A percentile compares a stretch with the other conserved stretches of the same genome.
phyloP scores from a whole-genome alignment of 2,888 invertebrate genomes.

The Adelognathus sp. region DNA sequence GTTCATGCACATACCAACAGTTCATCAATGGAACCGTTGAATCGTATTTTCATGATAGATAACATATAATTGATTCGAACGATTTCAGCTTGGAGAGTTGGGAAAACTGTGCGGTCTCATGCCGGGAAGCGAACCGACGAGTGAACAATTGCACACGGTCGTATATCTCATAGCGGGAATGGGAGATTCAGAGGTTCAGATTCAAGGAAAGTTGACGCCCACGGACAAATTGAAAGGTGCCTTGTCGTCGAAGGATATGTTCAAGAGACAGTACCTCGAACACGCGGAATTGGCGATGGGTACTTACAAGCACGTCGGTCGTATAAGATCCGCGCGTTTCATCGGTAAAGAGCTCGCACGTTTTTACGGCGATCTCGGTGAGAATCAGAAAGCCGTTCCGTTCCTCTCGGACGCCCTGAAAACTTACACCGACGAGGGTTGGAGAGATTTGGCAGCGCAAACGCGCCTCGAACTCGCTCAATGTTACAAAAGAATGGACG shows the following conservation, averaged over 20 bases:
- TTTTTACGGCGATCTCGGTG: constrained; percentile 93
- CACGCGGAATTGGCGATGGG: constrained; percentile 97
- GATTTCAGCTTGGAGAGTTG: constrained; percentile 88
- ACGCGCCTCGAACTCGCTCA: constrained; percentile 92
- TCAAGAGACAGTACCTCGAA: constrained; percentile 95
- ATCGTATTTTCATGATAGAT: background rate
- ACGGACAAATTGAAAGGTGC: constrained; percentile 93
- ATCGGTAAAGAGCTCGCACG: constrained; percentile 95
- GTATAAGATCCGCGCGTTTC: constrained; percentile 90
- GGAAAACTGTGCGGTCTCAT: constrained; percentile 95
- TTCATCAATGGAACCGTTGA: background rate
- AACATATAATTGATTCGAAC: background rate
- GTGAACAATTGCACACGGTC: constrained; percentile 94
- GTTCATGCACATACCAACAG: too few relatives aligned
- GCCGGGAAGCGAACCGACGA: constrained; percentile 91
- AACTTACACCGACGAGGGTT: constrained; percentile 93
- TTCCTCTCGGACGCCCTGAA: constrained; percentile 93
- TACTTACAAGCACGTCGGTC: constrained; percentile 95
- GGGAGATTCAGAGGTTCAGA: constrained; percentile 86
- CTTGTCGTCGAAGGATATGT: constrained; percentile 93
- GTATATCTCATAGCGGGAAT: constrained; percentile 96
- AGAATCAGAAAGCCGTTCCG: constrained; percentile 94
- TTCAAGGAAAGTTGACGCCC: constrained; percentile 79
- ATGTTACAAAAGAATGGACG: constrained; percentile 91
- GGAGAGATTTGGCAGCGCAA: constrained; percentile 91